A percentile compares a stretch with the other conserved stretches of the same genome.
These are phyloP conservation scores for Alviniconcha strummeri DNA, from an alignment of 2,888 invertebrate genomes.

Conservation along the genomic window DNA sequence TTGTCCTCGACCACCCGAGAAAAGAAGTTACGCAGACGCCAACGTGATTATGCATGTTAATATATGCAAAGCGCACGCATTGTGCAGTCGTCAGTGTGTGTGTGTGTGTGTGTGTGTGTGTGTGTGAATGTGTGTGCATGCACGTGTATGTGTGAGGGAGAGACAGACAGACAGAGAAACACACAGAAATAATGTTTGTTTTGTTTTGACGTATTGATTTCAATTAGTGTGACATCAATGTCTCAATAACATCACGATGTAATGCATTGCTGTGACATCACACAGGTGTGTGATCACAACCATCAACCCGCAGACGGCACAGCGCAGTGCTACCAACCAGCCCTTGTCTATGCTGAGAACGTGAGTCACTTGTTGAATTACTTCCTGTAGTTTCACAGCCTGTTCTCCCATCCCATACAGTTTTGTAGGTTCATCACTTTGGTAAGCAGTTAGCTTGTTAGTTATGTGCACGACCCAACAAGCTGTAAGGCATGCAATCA, in stretches of 20 bases:
- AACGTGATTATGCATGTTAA: not conserved
- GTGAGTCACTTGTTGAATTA: not conserved
- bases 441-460: too few species aligned
- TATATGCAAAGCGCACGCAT: not conserved
- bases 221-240: too few species aligned
- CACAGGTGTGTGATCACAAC: conserved; percentile 40
- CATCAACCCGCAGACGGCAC: conserved; percentile 30
- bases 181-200: not conserved
- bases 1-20: too few species aligned
- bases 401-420: too few species aligned
- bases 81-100: not conserved
- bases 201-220: too few species aligned
- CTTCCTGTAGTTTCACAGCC: too few species aligned
- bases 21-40: too few species aligned
- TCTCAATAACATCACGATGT: too few species aligned
- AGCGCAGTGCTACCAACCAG: conserved; percentile 28
- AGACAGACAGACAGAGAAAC: not conserved
- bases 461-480: too few species aligned
- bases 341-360: conserved; percentile 23
- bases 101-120: conserved; percentile 11
- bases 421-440: too few species aligned
- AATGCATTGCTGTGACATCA: too few species aligned
- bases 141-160: not conserved
- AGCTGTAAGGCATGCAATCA: too few species aligned
- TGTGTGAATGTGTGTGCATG: not conserved